Conservation (phyloP, 2,113 vertebrate species). For the Taxidea taxus region DNA sequence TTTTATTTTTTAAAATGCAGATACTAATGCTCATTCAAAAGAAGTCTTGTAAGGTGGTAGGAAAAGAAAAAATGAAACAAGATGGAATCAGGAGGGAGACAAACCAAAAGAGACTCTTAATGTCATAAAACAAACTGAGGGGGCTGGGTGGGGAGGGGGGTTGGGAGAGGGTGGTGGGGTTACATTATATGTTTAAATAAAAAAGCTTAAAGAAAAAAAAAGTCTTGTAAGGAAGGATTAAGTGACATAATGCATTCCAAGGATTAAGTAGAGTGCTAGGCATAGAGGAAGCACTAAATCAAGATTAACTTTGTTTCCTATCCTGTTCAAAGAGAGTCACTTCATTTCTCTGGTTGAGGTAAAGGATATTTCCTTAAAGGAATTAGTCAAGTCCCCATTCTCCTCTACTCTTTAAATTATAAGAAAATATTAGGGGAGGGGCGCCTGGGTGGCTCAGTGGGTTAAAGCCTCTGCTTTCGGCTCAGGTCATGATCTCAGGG, state of each 20-base stretch:
- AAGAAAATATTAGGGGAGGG: neutral
- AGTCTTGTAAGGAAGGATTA: neutral
- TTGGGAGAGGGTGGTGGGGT: too few species aligned
- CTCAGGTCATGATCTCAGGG: too few species aligned
- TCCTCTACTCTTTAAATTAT: neutral
- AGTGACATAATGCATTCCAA: neutral
- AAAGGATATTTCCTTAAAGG: neutral
- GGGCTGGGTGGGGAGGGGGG: too few species aligned
- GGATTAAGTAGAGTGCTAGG: neutral
- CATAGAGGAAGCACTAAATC: neutral
- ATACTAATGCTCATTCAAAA: neutral
- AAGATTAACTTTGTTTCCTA: neutral
- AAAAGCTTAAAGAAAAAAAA: too few species aligned
- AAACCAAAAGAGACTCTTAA: too few species aligned
- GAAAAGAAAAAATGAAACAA: too few species aligned
- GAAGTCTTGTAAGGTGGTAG: neutral
- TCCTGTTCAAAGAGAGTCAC: neutral
- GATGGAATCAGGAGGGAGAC: too few species aligned
- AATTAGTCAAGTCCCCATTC: neutral
- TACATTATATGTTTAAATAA: too few species aligned
- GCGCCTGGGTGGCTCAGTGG: too few species aligned
- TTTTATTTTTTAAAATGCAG: neutral
- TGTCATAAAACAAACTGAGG: too few species aligned
- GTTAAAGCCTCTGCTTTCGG: too few species aligned
- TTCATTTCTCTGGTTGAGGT: conserved; percentile 7